phyloP scores from a whole-genome alignment of 1,140 invertebrate species.

The honey bee (Apis mellifera) region Amel_HAv3.1 CM009932.2:9527001-9527500 shows the following conservation, averaged over 20 bases:
- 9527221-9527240: constrained; percentile 33
- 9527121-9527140: background rate
- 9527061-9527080: constrained; percentile 4
- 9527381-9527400: constrained; percentile 17
- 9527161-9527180: background rate
- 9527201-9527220: constrained; percentile 40
- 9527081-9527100: background rate
- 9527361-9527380: background rate
- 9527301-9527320: background rate
- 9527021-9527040: background rate
- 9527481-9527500: background rate
- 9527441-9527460: constrained; percentile 5
- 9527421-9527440: constrained; percentile 13
- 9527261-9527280: background rate
- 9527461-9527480: background rate
- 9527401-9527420: background rate
- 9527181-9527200: constrained; percentile 9
- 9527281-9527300: background rate
- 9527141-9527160: background rate
- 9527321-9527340: background rate
- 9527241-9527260: constrained; percentile 33
- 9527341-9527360: background rate
- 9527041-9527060: background rate
- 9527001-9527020: constrained; percentile 7
- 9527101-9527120: background rate